Percentiles rank a stretch among this genome's conserved stretches.
Conservation (phyloP, 1,140 invertebrate species). For the Oreohelix idahoensis region DNA sequence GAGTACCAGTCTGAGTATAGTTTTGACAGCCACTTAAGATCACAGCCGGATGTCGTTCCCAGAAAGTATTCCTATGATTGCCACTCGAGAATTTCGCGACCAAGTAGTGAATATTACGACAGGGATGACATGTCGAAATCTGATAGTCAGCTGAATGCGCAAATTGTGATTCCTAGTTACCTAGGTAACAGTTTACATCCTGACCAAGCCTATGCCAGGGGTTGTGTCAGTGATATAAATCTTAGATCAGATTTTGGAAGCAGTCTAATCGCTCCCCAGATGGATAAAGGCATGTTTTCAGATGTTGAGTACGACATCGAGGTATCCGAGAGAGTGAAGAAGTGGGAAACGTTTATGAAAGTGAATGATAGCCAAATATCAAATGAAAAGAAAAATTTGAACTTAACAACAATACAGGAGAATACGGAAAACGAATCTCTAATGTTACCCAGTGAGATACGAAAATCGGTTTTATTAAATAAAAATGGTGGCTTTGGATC, state of each 20-base stretch:
- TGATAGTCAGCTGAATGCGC: slow-evolving; percentile 61
- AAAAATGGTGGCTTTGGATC: slow-evolving; percentile 2
- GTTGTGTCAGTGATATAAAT: slow-evolving; percentile 42
- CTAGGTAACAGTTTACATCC: slow-evolving; percentile 44
- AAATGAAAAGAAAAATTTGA: slow-evolving; percentile 45
- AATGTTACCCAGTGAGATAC: slow-evolving; percentile 45
- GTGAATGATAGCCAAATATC: slow-evolving; percentile 25
- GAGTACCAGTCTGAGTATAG: not conserved
- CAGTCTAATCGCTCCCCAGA: slow-evolving; percentile 37
- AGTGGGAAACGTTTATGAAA: slow-evolving; percentile 67
- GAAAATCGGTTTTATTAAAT: slow-evolving; percentile 42
- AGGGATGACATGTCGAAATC: slow-evolving; percentile 65
- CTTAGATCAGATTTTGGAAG: slow-evolving; percentile 23
- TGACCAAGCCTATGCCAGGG: slow-evolving; percentile 27
- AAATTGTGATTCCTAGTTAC: slow-evolving; percentile 36
- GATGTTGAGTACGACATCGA: slow-evolving; percentile 70
- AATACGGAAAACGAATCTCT: slow-evolving; percentile 40
- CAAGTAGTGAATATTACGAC: slow-evolving; percentile 44
- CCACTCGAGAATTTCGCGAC: slow-evolving; percentile 22
- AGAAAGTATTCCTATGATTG: slow-evolving; percentile 51
- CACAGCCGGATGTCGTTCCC: slow-evolving; percentile 32
- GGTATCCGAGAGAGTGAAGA: slow-evolving; percentile 67
- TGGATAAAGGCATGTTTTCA: slow-evolving; percentile 67
- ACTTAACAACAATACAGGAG: slow-evolving; percentile 49
- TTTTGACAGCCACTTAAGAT: not conserved